Base-by-base conservation (phyloP, 2,797 vertebrate genomes). In the Mastacembelus armatus region DNA sequence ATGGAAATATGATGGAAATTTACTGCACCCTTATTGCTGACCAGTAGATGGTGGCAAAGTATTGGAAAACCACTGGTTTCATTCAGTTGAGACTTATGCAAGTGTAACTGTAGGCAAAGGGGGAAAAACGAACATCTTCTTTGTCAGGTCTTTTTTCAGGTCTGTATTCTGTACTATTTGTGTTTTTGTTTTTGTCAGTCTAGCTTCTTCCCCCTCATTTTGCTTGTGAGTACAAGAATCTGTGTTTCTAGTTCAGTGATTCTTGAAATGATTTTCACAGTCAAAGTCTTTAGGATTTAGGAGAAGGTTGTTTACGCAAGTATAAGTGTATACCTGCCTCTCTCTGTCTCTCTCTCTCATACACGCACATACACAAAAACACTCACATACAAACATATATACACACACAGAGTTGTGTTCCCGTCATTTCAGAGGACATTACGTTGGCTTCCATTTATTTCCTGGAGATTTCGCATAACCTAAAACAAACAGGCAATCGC, bases 11-110 rank as follows among this genome's bases (percentile, higher is more conserved):
- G 1, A 3, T 4, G 1, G n/a, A 38, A 11, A 26, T 12, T 43
- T 19, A 5, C 21, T 45, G 52, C 38, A 55, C 18, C 2, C 57
- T 21, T 45, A 29, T 11, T 26, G 0, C 0, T 49, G 11, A 60
- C 84, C 90, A 89, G 57, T 35, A 91, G 89, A 69, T 81, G 88
- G 88, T 1, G 40, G 42, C 71, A 77, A 52, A 73, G 48, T 33
- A 50, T 58, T 35, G 76, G 1, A 56, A 26, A 62, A 60, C 8
- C 6, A 15, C 16, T 5, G 10, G 1, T 2, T 40, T 4, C 15
- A 11, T 14, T 50, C n/a, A 3, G n/a, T 3, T 2, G 10, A 7
- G 0, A 32, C 2, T 29, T 18, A 12, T 4, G 10, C 15, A 40
- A 12, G 35, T 21, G 56, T 6, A 30, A 27, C 3, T 19, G 1